Conservation (phyloP, 2,113 vertebrate species). For the Uria lomvia region DNA sequence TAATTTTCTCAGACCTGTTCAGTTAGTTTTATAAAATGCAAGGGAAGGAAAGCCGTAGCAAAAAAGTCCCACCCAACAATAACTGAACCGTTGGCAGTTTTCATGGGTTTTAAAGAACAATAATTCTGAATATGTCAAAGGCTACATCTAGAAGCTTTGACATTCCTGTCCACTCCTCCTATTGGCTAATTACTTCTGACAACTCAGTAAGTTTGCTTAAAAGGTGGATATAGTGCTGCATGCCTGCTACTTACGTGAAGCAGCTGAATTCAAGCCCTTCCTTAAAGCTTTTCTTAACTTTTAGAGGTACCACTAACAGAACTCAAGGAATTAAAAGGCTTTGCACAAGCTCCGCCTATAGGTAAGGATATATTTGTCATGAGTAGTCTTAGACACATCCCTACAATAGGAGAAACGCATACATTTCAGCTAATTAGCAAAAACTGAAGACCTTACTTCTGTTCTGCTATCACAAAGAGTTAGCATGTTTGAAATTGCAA, state of each 20-base stretch:
- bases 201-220: neutral
- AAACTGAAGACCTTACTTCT: neutral
- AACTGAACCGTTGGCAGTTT: neutral
- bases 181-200: neutral
- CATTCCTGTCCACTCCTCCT: neutral
- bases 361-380: neutral
- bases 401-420: neutral
- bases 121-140: neutral
- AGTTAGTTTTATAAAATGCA: neutral
- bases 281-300: neutral
- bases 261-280: neutral
- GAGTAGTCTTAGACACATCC: neutral
- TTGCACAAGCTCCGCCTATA: neutral
- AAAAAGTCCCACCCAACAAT: neutral
- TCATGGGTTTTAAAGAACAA: neutral
- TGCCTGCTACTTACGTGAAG: neutral
- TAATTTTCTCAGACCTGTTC: neutral
- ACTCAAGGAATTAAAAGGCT: neutral
- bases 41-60: neutral
- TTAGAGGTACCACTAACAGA: neutral
- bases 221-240: neutral
- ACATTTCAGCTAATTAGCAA: neutral
- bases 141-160: neutral
- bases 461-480: neutral
- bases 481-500: neutral